Percentiles rank a stretch among this genome's conserved stretches.
phyloP scores from a whole-genome alignment of 2,797 vertebrate genomes.

The Urocyon cinereoargenteus region DNA sequence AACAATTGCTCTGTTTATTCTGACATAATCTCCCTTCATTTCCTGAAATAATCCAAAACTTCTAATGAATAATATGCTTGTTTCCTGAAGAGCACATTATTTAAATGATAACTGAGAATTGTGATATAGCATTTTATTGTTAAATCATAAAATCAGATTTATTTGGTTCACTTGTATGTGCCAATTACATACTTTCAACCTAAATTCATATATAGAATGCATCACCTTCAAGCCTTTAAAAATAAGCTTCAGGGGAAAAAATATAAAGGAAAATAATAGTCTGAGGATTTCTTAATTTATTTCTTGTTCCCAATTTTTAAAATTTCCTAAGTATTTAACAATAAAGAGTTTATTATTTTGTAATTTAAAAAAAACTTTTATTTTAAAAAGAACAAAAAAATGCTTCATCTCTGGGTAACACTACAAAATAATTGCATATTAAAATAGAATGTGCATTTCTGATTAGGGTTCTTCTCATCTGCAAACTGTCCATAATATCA shows the following conservation, averaged over 20 bases:
- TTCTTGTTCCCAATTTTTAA: slow-evolving; percentile 18
- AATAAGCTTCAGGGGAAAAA: neutral
- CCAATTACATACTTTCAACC: slow-evolving; percentile 39
- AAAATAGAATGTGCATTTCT: slow-evolving; percentile 32
- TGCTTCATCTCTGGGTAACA: slow-evolving; percentile 31
- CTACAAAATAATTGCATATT: slow-evolving; percentile 33
- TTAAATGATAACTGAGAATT: slow-evolving; percentile 75
- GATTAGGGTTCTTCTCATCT: slow-evolving; percentile 5
- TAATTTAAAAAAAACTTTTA: neutral
- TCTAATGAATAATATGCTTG: slow-evolving; percentile 69
- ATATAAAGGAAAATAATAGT: neutral
- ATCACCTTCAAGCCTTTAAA: slow-evolving; percentile 46
- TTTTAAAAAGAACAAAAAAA: slow-evolving; percentile 41
- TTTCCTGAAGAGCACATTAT: slow-evolving; percentile 77
- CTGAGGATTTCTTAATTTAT: neutral
- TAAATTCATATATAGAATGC: slow-evolving; percentile 42
- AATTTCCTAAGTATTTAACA: slow-evolving; percentile 27
- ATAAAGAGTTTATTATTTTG: slow-evolving; percentile 21
- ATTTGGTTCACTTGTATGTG: neutral
- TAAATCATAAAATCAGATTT: slow-evolving; percentile 72
- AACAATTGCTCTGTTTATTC: slow-evolving; percentile 71
- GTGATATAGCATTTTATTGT: slow-evolving; percentile 59
- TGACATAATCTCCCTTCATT: slow-evolving; percentile 79
- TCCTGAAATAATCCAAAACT: slow-evolving; percentile 82
- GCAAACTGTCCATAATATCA: neutral